A percentile compares a stretch with the other conserved stretches of the same genome.
Conservation (phyloP, 2,888 invertebrate genomes). For the Tholera decimalis region DNA sequence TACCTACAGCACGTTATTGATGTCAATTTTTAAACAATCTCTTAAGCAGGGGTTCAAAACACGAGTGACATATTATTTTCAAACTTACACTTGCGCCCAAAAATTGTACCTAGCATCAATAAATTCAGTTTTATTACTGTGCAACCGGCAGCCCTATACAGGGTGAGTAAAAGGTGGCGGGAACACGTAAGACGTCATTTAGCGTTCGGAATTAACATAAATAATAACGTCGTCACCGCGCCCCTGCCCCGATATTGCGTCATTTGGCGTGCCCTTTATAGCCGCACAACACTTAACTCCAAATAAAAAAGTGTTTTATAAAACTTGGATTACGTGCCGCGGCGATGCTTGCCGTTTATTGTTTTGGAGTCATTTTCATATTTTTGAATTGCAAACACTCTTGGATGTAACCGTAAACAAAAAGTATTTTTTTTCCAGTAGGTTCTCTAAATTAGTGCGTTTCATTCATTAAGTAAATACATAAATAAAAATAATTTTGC, state of each 20-base stretch:
- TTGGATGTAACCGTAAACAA: constrained; percentile 5
- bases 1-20: neutral
- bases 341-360: constrained; percentile 67
- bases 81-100: constrained; percentile 57
- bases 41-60: constrained; percentile 28
- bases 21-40: constrained; percentile 12
- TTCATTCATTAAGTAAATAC: neutral
- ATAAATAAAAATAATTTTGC: neutral
- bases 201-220: constrained; percentile 90
- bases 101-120: constrained; percentile 54
- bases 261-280: constrained; percentile 86
- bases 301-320: constrained; percentile 88
- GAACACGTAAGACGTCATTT: constrained; percentile 89
- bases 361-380: constrained; percentile 65
- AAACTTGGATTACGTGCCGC: constrained; percentile 75
- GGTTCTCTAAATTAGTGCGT: neutral
- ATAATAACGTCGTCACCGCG: constrained; percentile 89
- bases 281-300: constrained; percentile 85
- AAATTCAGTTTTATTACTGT: constrained; percentile 64
- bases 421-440: neutral
- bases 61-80: constrained; percentile 48
- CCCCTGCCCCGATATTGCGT: constrained; percentile 81
- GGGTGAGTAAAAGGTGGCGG: constrained; percentile 76
- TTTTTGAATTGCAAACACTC: constrained; percentile 52
- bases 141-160: constrained; percentile 71